phyloP scores from a whole-genome alignment of 2,113 vertebrate genomes.

The human region DNA sequence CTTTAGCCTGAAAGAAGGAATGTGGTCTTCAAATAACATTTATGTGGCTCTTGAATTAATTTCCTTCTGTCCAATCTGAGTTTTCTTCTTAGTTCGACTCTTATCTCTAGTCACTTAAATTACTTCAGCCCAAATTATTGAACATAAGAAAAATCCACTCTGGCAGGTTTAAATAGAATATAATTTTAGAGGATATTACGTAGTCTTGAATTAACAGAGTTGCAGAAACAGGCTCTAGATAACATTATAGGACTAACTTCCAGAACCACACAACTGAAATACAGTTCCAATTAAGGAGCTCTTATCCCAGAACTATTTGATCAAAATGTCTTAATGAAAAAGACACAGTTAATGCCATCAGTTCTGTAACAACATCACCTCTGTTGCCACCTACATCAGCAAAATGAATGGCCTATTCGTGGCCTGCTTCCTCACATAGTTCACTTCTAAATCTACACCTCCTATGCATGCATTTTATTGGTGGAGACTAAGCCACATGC shows the following conservation, averaged over 20 bases:
- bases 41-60: conserved; percentile 14
- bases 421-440: not conserved
- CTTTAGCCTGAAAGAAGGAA: not conserved
- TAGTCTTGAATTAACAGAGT: not conserved
- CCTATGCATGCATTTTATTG: not conserved
- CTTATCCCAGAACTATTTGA: not conserved
- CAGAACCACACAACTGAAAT: not conserved
- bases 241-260: not conserved
- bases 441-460: not conserved
- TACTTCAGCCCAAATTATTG: not conserved
- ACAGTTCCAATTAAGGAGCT: not conserved
- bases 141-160: not conserved
- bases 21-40: conserved; percentile 3
- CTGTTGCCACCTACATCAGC: not conserved
- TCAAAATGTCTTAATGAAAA: conserved; percentile 23
- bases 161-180: not conserved
- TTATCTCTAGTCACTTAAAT: not conserved
- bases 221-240: not conserved
- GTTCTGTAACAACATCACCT: not conserved
- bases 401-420: not conserved
- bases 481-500: not conserved
- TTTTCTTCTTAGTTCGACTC: not conserved
- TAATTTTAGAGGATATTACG: not conserved
- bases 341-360: not conserved
- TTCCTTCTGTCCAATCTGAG: conserved; percentile 8